These are phyloP conservation scores for Xanthia togata DNA, from an alignment of 2,888 invertebrate genomes.

Conservation along the genomic window DNA sequence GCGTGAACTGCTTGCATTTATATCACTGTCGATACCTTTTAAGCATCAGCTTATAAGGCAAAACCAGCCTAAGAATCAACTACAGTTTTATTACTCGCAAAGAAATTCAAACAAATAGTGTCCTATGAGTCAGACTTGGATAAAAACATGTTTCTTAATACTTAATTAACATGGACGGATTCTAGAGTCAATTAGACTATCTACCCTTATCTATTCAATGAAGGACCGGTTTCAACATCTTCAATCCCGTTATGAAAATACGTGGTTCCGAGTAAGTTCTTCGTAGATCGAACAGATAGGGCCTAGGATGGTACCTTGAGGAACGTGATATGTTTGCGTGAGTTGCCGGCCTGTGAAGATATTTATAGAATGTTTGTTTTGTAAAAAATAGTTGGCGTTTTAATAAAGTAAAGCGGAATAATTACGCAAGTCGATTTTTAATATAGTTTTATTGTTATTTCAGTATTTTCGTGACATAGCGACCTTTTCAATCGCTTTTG, in stretches of 20 bases:
- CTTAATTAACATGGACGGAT: slow-evolving; percentile 59
- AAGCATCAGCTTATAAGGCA: slow-evolving; percentile 35
- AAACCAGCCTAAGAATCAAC: slow-evolving; percentile 26
- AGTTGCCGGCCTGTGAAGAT: slow-evolving; percentile 26
- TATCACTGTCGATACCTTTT: slow-evolving; percentile 49
- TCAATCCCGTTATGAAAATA: slow-evolving; percentile 65
- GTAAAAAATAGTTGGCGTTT: slow-evolving; percentile 7
- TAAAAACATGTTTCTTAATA: slow-evolving; percentile 61
- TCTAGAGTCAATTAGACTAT: slow-evolving; percentile 63
- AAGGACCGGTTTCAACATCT: slow-evolving; percentile 54
- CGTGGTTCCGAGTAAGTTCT: slow-evolving; percentile 54
- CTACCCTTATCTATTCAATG: slow-evolving; percentile 63
- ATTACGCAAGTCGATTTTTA: not conserved
- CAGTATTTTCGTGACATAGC: not conserved
- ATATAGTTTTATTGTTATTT: not conserved
- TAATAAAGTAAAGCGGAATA: not conserved
- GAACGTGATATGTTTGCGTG: slow-evolving; percentile 49
- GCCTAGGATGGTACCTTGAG: slow-evolving; percentile 55
- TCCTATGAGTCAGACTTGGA: slow-evolving; percentile 47
- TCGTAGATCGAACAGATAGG: slow-evolving; percentile 56
- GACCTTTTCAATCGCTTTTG: slow-evolving; percentile 22
- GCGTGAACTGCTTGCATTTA: slow-evolving; percentile 55
- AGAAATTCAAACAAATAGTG: slow-evolving; percentile 33
- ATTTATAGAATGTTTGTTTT: slow-evolving; percentile 33
- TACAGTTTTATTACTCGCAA: slow-evolving; percentile 32